A percentile compares a stretch with the other conserved stretches of the same genome.
Evolutionary conservation across 2,113 vertebrate species (phyloP).

Genomic region (Aix galericulata): DNA sequence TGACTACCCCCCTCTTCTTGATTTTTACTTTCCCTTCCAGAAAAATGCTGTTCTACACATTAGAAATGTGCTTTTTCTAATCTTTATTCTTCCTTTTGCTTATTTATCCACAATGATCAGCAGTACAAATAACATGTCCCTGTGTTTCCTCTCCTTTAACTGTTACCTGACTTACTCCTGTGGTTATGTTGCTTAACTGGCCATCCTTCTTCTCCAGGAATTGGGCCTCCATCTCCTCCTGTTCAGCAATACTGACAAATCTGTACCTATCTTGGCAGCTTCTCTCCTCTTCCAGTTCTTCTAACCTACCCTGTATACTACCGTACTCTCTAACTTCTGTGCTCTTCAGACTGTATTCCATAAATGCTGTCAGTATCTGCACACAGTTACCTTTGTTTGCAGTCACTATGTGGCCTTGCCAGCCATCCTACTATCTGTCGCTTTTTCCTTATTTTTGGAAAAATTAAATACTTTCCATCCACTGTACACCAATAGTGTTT

Average conservation of each 20-base stretch:
- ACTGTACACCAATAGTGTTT: not conserved
- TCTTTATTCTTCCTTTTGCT: not conserved
- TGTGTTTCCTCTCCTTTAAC: not conserved
- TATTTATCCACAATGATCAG: not conserved
- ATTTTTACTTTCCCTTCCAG: not conserved
- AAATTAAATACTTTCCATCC: not conserved
- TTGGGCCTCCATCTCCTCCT: not conserved
- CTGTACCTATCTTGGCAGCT: not conserved
- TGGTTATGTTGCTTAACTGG: not conserved
- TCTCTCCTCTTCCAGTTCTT: not conserved
- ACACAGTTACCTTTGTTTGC: not conserved
- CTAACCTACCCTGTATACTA: not conserved
- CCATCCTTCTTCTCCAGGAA: not conserved
- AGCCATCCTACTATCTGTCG: not conserved
- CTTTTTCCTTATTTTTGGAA: not conserved
- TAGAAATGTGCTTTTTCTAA: not conserved
- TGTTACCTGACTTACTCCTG: not conserved
- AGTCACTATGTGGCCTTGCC: not conserved
- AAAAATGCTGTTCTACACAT: not conserved
- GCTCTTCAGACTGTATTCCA: not conserved
- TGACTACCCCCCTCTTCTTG: not conserved
- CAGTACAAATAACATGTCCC: no score
- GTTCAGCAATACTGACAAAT: not conserved
- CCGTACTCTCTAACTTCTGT: not conserved
- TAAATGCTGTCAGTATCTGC: not conserved